phyloP scores from a whole-genome alignment of 2,113 vertebrate species.

The Pseudorasbora parva region DNA sequence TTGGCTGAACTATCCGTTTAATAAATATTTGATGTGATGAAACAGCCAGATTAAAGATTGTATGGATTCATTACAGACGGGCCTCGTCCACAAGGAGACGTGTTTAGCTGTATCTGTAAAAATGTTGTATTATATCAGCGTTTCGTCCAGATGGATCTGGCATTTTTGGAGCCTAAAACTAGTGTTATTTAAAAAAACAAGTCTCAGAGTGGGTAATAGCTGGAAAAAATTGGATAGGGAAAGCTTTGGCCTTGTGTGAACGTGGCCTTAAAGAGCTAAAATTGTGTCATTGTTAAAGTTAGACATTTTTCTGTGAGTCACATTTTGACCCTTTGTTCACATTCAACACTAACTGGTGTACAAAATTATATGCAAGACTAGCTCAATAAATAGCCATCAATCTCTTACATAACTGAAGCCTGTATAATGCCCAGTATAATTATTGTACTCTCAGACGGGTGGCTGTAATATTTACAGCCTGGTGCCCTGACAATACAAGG shows the following conservation, averaged over 20 bases:
- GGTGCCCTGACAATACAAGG: background rate
- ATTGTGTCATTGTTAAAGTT: background rate
- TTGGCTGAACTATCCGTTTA: too few species aligned
- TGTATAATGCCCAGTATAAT: background rate
- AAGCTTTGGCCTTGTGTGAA: too few species aligned
- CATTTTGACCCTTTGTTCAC: constrained; percentile 15
- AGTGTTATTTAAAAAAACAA: too few species aligned
- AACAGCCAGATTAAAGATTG: background rate
- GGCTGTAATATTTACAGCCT: constrained; percentile 24
- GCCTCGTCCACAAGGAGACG: too few species aligned
- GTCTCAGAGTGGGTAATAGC: too few species aligned
- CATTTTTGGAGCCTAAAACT: too few species aligned
- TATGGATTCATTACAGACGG: background rate
- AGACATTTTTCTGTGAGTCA: background rate
- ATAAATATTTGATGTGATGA: background rate
- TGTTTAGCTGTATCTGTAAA: too few species aligned
- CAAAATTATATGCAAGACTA: background rate
- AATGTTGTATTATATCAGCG: too few species aligned
- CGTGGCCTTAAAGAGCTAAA: background rate
- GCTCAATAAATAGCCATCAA: constrained; percentile 10
- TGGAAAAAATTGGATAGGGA: too few species aligned
- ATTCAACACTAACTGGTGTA: background rate
- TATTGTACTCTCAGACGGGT: background rate
- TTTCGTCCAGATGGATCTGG: too few species aligned
- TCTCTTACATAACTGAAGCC: constrained; percentile 18